A percentile compares a stretch with the other conserved stretches of the same genome.
These are phyloP conservation scores for Stigmatopora argus DNA, from an alignment of 2,113 vertebrate genomes.

Conservation along the genomic window DNA sequence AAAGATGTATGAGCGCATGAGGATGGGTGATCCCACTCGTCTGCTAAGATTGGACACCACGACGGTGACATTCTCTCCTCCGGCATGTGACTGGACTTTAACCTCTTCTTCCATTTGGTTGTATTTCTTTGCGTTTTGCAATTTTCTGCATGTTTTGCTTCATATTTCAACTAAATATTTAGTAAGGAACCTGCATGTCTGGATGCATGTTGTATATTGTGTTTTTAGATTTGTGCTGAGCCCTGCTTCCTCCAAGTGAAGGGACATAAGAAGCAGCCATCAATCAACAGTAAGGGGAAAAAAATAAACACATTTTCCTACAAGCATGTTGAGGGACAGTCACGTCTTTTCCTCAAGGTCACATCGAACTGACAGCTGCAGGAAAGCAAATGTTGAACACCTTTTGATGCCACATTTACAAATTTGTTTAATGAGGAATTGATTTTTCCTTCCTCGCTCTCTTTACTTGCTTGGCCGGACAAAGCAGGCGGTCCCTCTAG, in stretches of 20 bases:
- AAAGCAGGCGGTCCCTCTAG: constrained; percentile 44
- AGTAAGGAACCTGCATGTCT: not conserved
- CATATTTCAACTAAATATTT: constrained; percentile 17
- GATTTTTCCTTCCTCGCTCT: constrained; percentile 49
- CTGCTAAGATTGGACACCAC: constrained; percentile 38
- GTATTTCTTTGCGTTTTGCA: not conserved
- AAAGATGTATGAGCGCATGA: constrained; percentile 72
- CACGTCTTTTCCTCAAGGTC: constrained; percentile 53
- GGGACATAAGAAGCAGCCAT: constrained; percentile 49
- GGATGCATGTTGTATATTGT: constrained; percentile 24
- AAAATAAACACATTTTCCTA: constrained; percentile 52
- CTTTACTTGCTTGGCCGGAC: constrained; percentile 8
- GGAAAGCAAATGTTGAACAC: constrained; percentile 66
- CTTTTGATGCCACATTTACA: constrained; percentile 66
- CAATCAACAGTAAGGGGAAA: constrained; percentile 52
- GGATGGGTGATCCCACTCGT: constrained; percentile 65
- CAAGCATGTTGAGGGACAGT: constrained; percentile 2
- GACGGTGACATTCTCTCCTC: constrained; percentile 58
- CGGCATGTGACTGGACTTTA: constrained; percentile 54
- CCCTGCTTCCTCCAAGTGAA: constrained; percentile 40
- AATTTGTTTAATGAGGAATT: constrained; percentile 73
- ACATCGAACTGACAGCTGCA: constrained; percentile 53
- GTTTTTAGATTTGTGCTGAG: constrained; percentile 30
- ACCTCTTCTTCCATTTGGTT: constrained; percentile 6
- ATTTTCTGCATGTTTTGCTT: constrained; percentile 12